Percentiles rank a stretch among this genome's conserved stretches.
Conservation (phyloP, 1,140 invertebrate species). For the Drosophila azteca region DNA sequence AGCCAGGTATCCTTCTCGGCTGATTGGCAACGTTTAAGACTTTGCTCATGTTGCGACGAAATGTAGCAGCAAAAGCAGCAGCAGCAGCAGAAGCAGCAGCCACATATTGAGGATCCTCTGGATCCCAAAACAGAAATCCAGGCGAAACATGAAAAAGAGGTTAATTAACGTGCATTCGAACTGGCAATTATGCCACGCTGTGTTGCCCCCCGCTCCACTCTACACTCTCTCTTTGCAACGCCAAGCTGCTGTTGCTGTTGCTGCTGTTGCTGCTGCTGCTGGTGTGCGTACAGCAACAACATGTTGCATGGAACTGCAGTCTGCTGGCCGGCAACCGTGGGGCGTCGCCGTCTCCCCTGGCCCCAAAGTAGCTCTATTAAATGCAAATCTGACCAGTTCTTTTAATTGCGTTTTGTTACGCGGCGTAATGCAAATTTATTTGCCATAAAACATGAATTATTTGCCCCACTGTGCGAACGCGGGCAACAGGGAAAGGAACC, state of each 20-base stretch:
- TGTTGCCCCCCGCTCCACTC: slow-evolving; percentile 25
- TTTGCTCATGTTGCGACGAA: slow-evolving; percentile 24
- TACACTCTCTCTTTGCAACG: slow-evolving; percentile 21
- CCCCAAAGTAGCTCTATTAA: slow-evolving; percentile 65
- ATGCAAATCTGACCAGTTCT: slow-evolving; percentile 67
- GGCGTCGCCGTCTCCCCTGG: slow-evolving; percentile 3
- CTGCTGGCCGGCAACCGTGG: slow-evolving; percentile 32
- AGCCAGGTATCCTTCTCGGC: slow-evolving; percentile 35
- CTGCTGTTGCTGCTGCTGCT: slow-evolving; percentile 21
- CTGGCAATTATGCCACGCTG: slow-evolving; percentile 78
- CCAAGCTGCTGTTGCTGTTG: slow-evolving; percentile 14
- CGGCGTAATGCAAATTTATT: slow-evolving; percentile 54
- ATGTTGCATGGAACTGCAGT: slow-evolving; percentile 49
- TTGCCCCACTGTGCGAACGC: slow-evolving; percentile 51
- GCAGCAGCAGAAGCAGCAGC: slow-evolving; percentile 16
- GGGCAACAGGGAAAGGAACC: slow-evolving; percentile 1
- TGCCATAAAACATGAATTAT: slow-evolving; percentile 54
- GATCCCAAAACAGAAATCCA: slow-evolving; percentile 33
- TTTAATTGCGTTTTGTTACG: slow-evolving; percentile 61
- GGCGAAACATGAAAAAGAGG: slow-evolving; percentile 75
- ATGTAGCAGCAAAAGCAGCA: slow-evolving; percentile 25
- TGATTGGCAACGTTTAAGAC: slow-evolving; percentile 76
- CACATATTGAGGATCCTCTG: slow-evolving; percentile 25
- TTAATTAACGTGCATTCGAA: slow-evolving; percentile 82
- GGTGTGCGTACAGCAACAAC: slow-evolving; percentile 51